Conservation (phyloP, 53 echinoderm and acorn worm species). For the Arbacia lixula region DNA sequence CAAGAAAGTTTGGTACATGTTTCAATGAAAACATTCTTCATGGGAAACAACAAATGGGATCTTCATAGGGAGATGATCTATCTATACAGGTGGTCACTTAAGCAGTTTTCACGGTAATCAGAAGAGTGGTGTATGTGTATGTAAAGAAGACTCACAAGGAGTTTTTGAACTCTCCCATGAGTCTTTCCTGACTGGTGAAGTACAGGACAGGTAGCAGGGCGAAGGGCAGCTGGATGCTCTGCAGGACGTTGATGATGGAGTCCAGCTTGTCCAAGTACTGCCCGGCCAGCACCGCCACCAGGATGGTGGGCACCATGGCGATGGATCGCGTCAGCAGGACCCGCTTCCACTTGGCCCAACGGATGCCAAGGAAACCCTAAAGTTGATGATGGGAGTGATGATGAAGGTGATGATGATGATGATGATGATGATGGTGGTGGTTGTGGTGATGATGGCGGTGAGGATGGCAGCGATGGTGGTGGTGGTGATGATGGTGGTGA, state of each 20-base stretch:
- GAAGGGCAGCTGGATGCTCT: constrained; percentile 88
- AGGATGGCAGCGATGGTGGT: background rate
- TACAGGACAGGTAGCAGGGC: constrained; percentile 82
- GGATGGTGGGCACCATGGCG: constrained; percentile 86
- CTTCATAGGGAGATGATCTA: too few relatives aligned
- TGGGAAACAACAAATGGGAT: too few relatives aligned
- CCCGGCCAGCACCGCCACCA: constrained; percentile 66
- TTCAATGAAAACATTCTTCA: too few relatives aligned
- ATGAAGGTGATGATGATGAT: too few relatives aligned
- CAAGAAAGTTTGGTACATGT: too few relatives aligned
- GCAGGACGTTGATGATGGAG: constrained; percentile 75
- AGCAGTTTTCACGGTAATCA: too few relatives aligned
- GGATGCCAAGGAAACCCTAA: constrained; percentile 84
- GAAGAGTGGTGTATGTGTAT: too few relatives aligned
- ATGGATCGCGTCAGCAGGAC: constrained; percentile 77
- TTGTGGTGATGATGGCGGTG: background rate
- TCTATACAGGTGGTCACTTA: too few relatives aligned
- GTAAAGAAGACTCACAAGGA: constrained; percentile 12
- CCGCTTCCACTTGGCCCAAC: constrained; percentile 85
- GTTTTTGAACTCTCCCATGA: constrained; percentile 88
- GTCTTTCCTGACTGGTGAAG: constrained; percentile 82
- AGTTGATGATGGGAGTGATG: background rate
- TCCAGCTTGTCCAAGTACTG: constrained; percentile 64
- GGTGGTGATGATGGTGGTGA: background rate
- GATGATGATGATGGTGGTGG: too few relatives aligned